These are phyloP conservation scores for Ichneumoninae sp. DNA, from an alignment of 2,888 invertebrate species.

Conservation along the genomic window DNA sequence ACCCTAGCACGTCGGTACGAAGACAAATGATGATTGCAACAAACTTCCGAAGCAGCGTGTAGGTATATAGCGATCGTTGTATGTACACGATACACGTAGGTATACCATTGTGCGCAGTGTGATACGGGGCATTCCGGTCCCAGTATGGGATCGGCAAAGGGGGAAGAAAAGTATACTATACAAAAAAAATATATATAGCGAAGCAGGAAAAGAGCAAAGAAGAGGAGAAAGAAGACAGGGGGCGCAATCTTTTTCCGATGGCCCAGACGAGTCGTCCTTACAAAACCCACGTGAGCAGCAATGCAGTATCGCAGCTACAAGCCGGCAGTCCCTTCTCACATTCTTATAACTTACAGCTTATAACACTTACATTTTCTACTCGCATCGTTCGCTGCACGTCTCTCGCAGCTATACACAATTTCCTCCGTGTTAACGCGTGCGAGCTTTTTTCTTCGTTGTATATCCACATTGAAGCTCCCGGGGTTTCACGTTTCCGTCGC, in stretches of 20 bases:
- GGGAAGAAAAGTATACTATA: not conserved
- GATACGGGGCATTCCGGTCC: constrained; percentile 17
- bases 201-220: constrained; percentile 12
- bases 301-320: constrained; percentile 12
- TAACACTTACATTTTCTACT: constrained; percentile 36
- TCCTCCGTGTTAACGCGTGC: not conserved
- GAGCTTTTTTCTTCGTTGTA: not conserved
- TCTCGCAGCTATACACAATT: not conserved
- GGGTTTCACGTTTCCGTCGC: constrained; percentile 22
- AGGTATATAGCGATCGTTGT: constrained; percentile 32
- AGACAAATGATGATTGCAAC: constrained; percentile 75
- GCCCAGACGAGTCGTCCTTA: constrained; percentile 15
- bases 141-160: constrained; percentile 11
- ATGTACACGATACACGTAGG: constrained; percentile 21
- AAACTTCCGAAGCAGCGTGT: constrained; percentile 69
- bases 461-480: not conserved
- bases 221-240: constrained; percentile 29
- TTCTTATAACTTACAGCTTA: constrained; percentile 8
- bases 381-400: constrained; percentile 7
- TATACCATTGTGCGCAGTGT: constrained; percentile 39
- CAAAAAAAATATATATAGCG: constrained; percentile 26
- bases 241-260: constrained; percentile 35
- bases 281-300: not conserved
- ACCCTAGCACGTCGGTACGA: constrained; percentile 66
- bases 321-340: constrained; percentile 20